A percentile compares a stretch with the other conserved stretches of the same genome.
phyloP scores from a whole-genome alignment of 2,797 vertebrate species.

The Macropodus opercularis region DNA sequence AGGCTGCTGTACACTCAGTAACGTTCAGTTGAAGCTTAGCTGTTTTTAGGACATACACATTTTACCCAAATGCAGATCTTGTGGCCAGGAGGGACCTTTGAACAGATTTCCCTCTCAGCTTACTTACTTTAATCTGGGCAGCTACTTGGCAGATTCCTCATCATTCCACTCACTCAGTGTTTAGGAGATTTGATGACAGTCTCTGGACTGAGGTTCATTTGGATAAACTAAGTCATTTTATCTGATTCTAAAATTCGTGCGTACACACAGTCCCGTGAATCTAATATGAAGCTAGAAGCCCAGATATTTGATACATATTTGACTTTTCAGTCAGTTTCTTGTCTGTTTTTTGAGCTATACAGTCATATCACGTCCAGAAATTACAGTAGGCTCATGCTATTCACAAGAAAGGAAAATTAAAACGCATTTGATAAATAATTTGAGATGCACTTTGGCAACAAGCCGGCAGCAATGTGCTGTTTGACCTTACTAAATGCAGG shows the following conservation, averaged over 20 bases:
- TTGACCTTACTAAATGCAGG: constrained; percentile 30
- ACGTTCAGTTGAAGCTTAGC: constrained; percentile 4
- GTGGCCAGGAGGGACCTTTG: constrained; percentile 38
- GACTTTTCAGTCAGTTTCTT: not conserved
- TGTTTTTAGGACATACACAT: constrained; percentile 5
- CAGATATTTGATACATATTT: not conserved
- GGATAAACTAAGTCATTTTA: constrained; percentile 24
- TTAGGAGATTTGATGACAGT: constrained; percentile 51
- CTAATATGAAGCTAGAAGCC: not conserved
- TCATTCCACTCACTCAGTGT: constrained; percentile 50
- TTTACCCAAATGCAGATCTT: constrained; percentile 32
- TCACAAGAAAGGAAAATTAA: not conserved
- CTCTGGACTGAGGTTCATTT: constrained; percentile 41
- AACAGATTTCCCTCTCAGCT: constrained; percentile 38
- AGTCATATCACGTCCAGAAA: no score
- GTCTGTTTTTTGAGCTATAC: not conserved
- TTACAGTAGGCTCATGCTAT: no score
- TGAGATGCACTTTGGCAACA: no score
- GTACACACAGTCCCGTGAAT: not conserved
- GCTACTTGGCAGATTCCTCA: constrained; percentile 56
- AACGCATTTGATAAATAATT: no score
- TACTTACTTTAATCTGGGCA: constrained; percentile 62
- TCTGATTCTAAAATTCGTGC: not conserved
- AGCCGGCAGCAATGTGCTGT: constrained; percentile 18
- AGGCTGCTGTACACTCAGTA: not conserved